These are phyloP conservation scores for Leucoptera coffeella DNA, from an alignment of 2,888 invertebrate genomes.

Conservation along the genomic window DNA sequence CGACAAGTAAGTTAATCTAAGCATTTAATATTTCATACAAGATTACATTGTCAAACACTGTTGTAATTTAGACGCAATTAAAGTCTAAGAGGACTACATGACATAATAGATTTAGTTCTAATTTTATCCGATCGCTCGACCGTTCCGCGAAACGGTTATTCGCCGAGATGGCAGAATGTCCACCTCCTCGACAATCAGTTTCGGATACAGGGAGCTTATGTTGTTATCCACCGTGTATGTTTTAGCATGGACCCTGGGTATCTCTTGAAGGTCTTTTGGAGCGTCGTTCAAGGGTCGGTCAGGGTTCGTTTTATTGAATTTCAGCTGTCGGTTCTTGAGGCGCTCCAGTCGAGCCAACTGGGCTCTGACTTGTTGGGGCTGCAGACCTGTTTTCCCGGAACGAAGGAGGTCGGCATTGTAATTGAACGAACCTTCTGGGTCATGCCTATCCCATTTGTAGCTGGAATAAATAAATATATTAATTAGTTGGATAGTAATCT, in stretches of 20 bases:
- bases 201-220: conserved; percentile 51
- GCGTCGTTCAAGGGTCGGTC: conserved; percentile 34
- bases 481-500: no score
- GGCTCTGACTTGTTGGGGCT: conserved; percentile 27
- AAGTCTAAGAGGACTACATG: no score
- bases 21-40: no score
- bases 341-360: conserved; percentile 31
- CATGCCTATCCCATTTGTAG: conserved; percentile 38
- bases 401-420: conserved; percentile 33
- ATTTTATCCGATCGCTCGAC: conserved; percentile 2
- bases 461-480: no score
- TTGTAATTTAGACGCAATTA: neutral
- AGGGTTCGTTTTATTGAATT: conserved; percentile 19
- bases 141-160: conserved; percentile 13
- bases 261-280: conserved; percentile 15
- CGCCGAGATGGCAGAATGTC: conserved; percentile 28
- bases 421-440: conserved; percentile 36
- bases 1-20: no score
- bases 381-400: conserved; percentile 33
- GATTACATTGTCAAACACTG: no score
- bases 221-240: conserved; percentile 50
- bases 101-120: no score
- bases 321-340: conserved; percentile 34
- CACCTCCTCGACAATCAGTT: conserved; percentile 52
- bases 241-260: conserved; percentile 36